phyloP scores from a whole-genome alignment of 2,113 vertebrate genomes.

The Barnardius zonarius region DNA sequence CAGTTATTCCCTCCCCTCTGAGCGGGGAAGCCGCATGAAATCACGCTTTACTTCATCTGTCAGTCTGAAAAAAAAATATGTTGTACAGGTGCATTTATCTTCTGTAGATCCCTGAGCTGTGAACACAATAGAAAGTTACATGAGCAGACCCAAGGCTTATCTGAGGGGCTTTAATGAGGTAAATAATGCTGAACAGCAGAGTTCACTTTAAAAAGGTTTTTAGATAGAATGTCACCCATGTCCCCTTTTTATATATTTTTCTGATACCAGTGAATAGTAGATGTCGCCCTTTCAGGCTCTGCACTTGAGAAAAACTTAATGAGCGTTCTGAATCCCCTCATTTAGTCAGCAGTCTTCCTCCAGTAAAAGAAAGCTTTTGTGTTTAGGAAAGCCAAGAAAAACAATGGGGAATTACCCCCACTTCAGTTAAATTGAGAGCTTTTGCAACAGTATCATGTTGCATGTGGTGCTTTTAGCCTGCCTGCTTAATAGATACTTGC shows the following conservation, averaged over 20 bases:
- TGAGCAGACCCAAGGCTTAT: background rate
- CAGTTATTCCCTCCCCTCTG: background rate
- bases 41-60: background rate
- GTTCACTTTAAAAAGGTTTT: background rate
- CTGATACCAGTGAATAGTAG: background rate
- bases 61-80: background rate
- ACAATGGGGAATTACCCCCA: constrained; percentile 2
- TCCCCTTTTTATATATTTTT: background rate
- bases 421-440: background rate
- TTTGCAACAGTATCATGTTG: constrained; percentile 31
- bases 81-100: background rate
- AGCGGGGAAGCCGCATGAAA: background rate
- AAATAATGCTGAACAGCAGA: constrained; percentile 6
- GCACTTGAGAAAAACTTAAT: background rate
- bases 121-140: background rate
- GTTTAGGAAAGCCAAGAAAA: constrained; percentile 11
- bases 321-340: background rate
- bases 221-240: background rate
- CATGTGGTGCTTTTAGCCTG: background rate
- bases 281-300: background rate
- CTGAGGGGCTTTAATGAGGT: background rate
- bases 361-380: constrained; percentile 41
- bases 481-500: background rate
- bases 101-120: background rate
- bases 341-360: background rate